Base-by-base conservation (phyloP, 2,113 vertebrate species). In the Megaptera novaeangliae region DNA sequence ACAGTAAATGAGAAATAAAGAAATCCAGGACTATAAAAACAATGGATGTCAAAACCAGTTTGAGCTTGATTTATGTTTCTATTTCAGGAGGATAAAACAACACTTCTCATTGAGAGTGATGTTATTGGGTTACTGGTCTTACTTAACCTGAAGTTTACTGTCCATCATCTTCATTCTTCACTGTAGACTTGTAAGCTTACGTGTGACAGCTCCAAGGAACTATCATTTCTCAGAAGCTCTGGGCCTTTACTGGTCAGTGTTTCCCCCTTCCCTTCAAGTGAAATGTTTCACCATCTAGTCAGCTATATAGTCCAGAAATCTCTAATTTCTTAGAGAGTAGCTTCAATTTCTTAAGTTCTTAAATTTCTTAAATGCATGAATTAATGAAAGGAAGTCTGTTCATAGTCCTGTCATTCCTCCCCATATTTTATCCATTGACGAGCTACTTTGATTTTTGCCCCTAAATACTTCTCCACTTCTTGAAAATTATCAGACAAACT, bases 41-140 rank as follows among this genome's bases (percentile, higher is more conserved):
- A 86, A 34, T 66, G 55, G 14, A 61, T 83, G 25, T 92, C 91
- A 96, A 95, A 89, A 55, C 4, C 29, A 77, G 49, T 92, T 61
- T 83, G 84, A 31, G 31, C 23, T 89, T 89, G 83, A 77, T 94
- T 93, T 68, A 69, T 66, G 77, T 92, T 94, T 88, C 31, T 88
- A 21, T 75, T 96, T 85, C 34, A 81, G 59, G 34, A 94, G 31
- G 27, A 88, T 91, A 75, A 94, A 85, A 52, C 9, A 84, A 80
- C 12, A 83, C 41, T 75, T 80, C 81, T 84, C 36, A 74, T 23
- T 69, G 25, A 88, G 44, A 96, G 23, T 6, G 46, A 77, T 41
- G n/a, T 41, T 82, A 82, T 10, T 88, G 57, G 11, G 20, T 27
- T 81, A 11, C 46, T 82, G 18, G 36, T 52, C 27, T 80, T 25